Evolutionary conservation across 2,113 vertebrate genomes (phyloP).

Genomic region (Sterna hirundo): DNA sequence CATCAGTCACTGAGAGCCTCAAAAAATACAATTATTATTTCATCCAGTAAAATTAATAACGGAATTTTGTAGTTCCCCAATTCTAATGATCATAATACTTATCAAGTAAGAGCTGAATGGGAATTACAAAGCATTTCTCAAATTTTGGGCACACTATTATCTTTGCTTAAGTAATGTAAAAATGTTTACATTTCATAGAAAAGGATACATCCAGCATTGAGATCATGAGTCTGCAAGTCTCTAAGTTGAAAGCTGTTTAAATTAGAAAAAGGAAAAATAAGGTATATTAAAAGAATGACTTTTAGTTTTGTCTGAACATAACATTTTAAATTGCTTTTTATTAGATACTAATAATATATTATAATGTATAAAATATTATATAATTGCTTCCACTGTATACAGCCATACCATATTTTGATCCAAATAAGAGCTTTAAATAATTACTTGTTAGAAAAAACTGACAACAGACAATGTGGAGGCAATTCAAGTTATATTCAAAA

Average conservation of each 20-base stretch:
- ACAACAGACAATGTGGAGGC: not conserved
- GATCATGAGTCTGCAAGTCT: conserved; percentile 95
- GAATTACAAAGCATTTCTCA: not conserved
- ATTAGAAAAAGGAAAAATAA: conserved; percentile 10
- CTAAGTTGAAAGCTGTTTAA: conserved; percentile 90
- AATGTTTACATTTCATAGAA: not conserved
- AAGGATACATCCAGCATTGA: conserved; percentile 98
- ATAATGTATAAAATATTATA: not conserved
- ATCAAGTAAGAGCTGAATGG: not conserved
- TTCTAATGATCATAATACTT: not conserved
- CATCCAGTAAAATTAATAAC: not conserved
- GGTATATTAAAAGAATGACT: not conserved
- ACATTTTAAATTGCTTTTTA: not conserved
- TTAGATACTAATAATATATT: not conserved
- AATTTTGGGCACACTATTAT: not conserved
- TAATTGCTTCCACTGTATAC: not conserved
- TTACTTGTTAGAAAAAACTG: not conserved
- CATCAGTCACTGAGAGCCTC: fast-evolving
- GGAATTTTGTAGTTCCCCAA: not conserved
- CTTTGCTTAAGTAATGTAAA: not conserved
- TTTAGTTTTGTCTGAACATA: not conserved
- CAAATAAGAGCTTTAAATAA: not conserved
- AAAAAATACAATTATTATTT: not conserved
- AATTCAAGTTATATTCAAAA: not conserved
- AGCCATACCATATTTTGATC: not conserved